phyloP scores from a whole-genome alignment of 2,113 vertebrate genomes.

The Thymallus thymallus region DNA sequence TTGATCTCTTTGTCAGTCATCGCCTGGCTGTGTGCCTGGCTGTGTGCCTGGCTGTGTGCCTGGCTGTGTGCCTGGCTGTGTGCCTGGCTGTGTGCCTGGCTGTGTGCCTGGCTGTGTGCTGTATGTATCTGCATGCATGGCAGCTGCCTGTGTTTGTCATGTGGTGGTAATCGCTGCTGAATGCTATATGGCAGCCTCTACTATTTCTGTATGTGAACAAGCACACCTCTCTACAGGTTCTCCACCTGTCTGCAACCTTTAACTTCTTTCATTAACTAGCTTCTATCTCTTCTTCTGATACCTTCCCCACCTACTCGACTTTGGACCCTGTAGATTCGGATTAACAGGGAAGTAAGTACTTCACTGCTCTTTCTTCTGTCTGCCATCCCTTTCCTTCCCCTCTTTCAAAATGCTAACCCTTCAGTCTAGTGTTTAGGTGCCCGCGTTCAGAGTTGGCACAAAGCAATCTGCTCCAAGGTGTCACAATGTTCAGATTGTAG shows the following conservation, averaged over 20 bases:
- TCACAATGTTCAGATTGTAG: constrained; percentile 27
- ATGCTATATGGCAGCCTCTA: no score
- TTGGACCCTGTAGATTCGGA: constrained; percentile 85
- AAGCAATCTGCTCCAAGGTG: constrained; percentile 55
- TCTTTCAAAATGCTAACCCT: neutral
- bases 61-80: neutral
- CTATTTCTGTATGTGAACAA: neutral
- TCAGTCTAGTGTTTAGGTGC: neutral
- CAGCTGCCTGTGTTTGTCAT: no score
- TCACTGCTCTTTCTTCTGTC: constrained; percentile 72
- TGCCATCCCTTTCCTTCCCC: constrained; percentile 37
- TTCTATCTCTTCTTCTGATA: constrained; percentile 73
- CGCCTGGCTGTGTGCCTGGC: neutral
- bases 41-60: no score
- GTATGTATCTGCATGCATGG: no score
- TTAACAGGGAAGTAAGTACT: constrained; percentile 89
- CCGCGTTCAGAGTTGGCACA: constrained; percentile 8
- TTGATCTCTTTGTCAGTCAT: constrained; percentile 10
- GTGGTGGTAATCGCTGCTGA: no score
- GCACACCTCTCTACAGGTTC: constrained; percentile 19
- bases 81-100: no score
- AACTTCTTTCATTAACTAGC: constrained; percentile 75
- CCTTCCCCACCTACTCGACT: constrained; percentile 71
- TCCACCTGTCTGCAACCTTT: constrained; percentile 60
- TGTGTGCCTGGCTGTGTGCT: neutral